phyloP scores from a whole-genome alignment of 2,888 invertebrate species.

The Idaea straminata region DNA sequence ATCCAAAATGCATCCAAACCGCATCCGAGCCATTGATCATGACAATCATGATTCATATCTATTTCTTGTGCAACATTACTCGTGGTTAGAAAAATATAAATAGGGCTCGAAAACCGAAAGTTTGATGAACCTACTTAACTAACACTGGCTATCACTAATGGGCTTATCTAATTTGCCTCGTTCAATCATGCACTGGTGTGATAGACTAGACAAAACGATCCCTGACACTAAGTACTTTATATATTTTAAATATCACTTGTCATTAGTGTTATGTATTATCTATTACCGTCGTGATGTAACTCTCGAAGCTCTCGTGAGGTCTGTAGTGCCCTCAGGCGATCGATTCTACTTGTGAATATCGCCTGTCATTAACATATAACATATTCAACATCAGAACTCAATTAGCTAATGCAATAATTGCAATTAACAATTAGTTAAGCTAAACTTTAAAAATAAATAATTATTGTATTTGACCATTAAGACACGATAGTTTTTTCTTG shows the following conservation, averaged over 20 bases:
- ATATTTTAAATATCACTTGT: conserved; percentile 72
- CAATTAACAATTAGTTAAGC: conserved; percentile 2
- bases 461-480: conserved; percentile 8
- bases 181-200: conserved; percentile 57
- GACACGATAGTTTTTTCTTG: conserved; percentile 11
- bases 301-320: conserved; percentile 56
- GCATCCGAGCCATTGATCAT: conserved; percentile 20
- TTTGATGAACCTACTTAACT: conserved; percentile 31
- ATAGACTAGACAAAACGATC: conserved; percentile 51
- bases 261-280: conserved; percentile 74
- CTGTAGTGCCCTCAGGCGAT: conserved; percentile 59
- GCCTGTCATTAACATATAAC: not conserved
- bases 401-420: conserved; percentile 1
- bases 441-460: not conserved
- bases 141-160: conserved; percentile 43
- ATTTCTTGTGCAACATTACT: conserved; percentile 21
- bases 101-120: conserved; percentile 69
- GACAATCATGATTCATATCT: conserved; percentile 24
- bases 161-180: conserved; percentile 70
- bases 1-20: conserved; percentile 7
- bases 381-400: not conserved
- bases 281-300: conserved; percentile 67
- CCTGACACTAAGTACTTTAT: conserved; percentile 58
- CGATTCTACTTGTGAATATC: conserved; percentile 35
- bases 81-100: conserved; percentile 20